A percentile compares a stretch with the other conserved stretches of the same genome.
Evolutionary conservation across 2,113 vertebrate species (phyloP).

Genomic region (Phocoena sinus): DNA sequence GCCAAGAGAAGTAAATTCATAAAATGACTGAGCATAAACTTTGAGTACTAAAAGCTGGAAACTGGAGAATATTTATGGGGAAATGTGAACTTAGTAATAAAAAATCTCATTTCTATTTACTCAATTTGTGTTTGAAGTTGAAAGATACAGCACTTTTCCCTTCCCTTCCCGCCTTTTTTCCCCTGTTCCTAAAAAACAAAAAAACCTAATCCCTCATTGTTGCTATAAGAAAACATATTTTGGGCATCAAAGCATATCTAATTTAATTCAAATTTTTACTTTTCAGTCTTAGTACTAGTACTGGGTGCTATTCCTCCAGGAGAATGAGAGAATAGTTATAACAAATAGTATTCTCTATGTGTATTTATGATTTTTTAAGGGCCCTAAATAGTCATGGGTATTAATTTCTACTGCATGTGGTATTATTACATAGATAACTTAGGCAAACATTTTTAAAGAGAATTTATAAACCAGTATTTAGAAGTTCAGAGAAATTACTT

Average conservation of each 20-base stretch:
- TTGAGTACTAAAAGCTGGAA: background rate
- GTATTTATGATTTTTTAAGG: background rate
- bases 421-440: background rate
- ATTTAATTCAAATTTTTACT: background rate
- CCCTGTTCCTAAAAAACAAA: background rate
- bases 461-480: background rate
- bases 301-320: background rate
- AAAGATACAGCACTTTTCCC: background rate
- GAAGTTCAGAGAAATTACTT: background rate
- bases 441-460: background rate
- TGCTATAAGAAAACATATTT: background rate
- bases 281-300: background rate
- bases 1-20: background rate
- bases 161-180: background rate
- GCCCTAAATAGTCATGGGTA: background rate
- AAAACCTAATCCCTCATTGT: background rate
- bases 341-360: background rate
- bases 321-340: background rate
- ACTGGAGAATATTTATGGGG: background rate
- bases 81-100: background rate
- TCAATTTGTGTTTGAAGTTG: background rate
- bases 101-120: background rate
- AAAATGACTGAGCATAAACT: background rate
- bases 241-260: background rate
- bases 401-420: background rate